Evolutionary conservation across 2,113 vertebrate genomes (phyloP).

Genomic region (Tachuris rubrigastra): DNA sequence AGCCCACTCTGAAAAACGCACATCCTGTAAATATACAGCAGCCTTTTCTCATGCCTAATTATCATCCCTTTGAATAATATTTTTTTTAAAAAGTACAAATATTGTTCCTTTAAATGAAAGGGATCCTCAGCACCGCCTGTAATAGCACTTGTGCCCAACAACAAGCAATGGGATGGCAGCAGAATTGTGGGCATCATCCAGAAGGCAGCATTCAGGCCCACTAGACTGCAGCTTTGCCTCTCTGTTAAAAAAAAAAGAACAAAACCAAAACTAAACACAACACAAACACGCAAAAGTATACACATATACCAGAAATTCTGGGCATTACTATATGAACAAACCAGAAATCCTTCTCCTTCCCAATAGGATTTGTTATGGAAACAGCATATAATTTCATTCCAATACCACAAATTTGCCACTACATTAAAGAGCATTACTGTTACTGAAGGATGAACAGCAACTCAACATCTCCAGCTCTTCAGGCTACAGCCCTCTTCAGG

Average conservation of each 20-base stretch:
- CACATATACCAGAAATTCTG: not conserved
- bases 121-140: not conserved
- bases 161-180: not conserved
- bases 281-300: not conserved
- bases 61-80: not conserved
- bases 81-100: not conserved
- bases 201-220: not conserved
- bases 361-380: constrained; percentile 64
- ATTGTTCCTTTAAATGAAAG: not conserved
- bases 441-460: constrained; percentile 25
- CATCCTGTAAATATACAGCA: not conserved
- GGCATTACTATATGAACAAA: not conserved
- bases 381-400: constrained; percentile 35
- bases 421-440: constrained; percentile 12
- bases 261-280: not conserved
- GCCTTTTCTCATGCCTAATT: not conserved
- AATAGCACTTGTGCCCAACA: not conserved
- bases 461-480: not conserved
- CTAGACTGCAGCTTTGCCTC: not conserved
- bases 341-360: constrained; percentile 33
- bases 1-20: not conserved
- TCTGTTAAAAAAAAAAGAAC: not conserved
- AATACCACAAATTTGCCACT: constrained; percentile 33
- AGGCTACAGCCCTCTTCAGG: not conserved
- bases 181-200: not conserved